Percentiles rank a stretch among this genome's conserved stretches.
These are phyloP conservation scores for Mesorhabditis belari DNA, from an alignment of 2,888 invertebrate genomes.

Conservation along the genomic window DNA sequence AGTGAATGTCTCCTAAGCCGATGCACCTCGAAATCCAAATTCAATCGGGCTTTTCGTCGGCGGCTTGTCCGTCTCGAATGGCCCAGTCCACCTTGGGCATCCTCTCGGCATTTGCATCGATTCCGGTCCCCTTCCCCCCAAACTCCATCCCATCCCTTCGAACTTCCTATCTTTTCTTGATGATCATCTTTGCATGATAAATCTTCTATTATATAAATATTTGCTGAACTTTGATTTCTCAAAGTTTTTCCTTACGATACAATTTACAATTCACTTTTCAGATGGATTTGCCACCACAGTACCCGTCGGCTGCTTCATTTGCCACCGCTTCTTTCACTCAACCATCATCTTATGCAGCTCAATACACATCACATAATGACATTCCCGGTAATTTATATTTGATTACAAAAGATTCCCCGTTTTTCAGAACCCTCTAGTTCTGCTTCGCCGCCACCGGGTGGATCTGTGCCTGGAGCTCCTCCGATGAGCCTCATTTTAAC, in stretches of 20 bases:
- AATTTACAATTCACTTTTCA: no score
- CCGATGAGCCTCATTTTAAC: conserved; percentile 78
- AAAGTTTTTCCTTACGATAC: no score
- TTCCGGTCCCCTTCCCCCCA: no score
- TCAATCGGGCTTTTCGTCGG: neutral
- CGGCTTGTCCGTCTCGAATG: neutral
- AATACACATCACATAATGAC: neutral
- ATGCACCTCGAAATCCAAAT: neutral
- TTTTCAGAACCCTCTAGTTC: neutral
- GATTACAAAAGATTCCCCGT: no score
- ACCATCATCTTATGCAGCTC: neutral
- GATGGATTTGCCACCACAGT: neutral
- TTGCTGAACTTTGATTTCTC: neutral
- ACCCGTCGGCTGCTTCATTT: neutral
- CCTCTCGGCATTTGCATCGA: neutral
- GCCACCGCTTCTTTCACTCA: neutral
- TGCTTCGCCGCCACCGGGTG: neutral
- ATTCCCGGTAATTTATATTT: no score
- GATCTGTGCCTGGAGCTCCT: conserved; percentile 20
- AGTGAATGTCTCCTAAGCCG: neutral
- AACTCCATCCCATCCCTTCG: no score
- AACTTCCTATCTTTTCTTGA: no score
- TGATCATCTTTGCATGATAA: no score
- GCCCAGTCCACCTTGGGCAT: neutral
- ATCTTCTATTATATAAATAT: neutral